phyloP scores from a whole-genome alignment of 1,140 invertebrate genomes.

The Physella acuta region DNA sequence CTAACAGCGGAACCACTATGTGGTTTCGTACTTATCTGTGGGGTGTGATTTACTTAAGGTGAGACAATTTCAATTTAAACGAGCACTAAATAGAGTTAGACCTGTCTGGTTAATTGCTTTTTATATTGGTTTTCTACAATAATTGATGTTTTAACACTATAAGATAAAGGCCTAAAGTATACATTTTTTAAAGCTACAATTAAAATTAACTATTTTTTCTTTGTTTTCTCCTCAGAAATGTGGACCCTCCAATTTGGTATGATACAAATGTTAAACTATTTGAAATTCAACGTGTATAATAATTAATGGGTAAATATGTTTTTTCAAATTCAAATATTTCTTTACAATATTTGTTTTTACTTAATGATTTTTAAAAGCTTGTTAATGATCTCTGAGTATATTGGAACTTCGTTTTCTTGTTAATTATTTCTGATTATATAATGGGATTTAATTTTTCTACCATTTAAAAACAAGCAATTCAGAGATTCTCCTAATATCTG shows the following conservation, averaged over 20 bases:
- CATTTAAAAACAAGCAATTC: too few relatives aligned
- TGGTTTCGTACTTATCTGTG: slow-evolving; percentile 99
- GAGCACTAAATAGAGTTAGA: not conserved
- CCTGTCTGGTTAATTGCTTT: not conserved
- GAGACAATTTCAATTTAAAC: slow-evolving; percentile 26
- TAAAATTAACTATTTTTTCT: too few relatives aligned
- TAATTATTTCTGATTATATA: too few relatives aligned
- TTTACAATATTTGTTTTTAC: too few relatives aligned
- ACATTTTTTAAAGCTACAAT: too few relatives aligned
- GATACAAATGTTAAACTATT: slow-evolving; percentile 98
- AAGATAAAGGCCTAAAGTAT: not conserved
- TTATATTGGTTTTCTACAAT: not conserved
- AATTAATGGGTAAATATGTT: too few relatives aligned
- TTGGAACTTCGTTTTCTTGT: too few relatives aligned
- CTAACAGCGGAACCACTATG: slow-evolving; percentile 94
- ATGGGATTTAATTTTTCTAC: too few relatives aligned
- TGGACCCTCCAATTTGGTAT: slow-evolving; percentile 99
- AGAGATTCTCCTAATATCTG: too few relatives aligned
- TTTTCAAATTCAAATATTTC: too few relatives aligned
- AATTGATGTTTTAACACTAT: not conserved
- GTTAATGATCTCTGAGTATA: too few relatives aligned
- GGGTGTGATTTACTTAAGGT: slow-evolving; percentile 97
- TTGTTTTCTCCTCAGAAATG: slow-evolving; percentile 73
- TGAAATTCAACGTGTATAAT: slow-evolving; percentile 67
- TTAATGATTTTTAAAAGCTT: too few relatives aligned